These are phyloP conservation scores for Epistrophe grossulariae DNA, from an alignment of 2,888 invertebrate genomes.

Conservation along the genomic window DNA sequence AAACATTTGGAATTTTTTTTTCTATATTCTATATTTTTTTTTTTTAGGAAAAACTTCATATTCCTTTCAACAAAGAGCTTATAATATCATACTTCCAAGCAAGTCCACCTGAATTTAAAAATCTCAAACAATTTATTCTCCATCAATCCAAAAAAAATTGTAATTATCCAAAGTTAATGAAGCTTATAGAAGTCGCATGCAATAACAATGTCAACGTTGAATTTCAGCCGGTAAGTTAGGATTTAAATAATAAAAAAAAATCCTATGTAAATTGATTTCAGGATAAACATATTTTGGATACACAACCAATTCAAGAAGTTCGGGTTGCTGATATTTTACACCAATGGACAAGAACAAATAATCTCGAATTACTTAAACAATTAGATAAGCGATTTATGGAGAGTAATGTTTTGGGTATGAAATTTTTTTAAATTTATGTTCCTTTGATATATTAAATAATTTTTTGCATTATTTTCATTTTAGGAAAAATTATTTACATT, in stretches of 20 bases:
- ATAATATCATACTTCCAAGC: conserved; percentile 78
- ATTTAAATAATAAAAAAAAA: conserved; percentile 13
- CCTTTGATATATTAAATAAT: not conserved
- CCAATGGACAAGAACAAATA: conserved; percentile 81
- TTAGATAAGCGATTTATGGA: conserved; percentile 81
- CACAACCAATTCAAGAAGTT: conserved; percentile 80
- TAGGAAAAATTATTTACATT: conserved; percentile 83
- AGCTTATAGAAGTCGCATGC: conserved; percentile 80
- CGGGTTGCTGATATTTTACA: conserved; percentile 81
- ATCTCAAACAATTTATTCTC: conserved; percentile 81
- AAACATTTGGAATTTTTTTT: not conserved
- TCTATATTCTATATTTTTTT: not conserved
- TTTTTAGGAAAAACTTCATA: conserved; percentile 81
- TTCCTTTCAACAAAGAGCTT: conserved; percentile 81
- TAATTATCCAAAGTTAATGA: conserved; percentile 81
- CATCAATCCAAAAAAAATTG: conserved; percentile 82
- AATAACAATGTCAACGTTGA: conserved; percentile 80
- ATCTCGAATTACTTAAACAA: conserved; percentile 80
- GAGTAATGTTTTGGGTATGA: conserved; percentile 82
- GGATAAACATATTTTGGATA: conserved; percentile 77
- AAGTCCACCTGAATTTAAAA: conserved; percentile 77
- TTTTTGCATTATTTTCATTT: not conserved
- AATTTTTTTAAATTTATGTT: conserved; percentile 30
- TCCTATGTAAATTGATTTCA: conserved; percentile 42
- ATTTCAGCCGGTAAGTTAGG: conserved; percentile 80